phyloP scores from a whole-genome alignment of 2,797 vertebrate species.

The Carduelis carduelis region DNA sequence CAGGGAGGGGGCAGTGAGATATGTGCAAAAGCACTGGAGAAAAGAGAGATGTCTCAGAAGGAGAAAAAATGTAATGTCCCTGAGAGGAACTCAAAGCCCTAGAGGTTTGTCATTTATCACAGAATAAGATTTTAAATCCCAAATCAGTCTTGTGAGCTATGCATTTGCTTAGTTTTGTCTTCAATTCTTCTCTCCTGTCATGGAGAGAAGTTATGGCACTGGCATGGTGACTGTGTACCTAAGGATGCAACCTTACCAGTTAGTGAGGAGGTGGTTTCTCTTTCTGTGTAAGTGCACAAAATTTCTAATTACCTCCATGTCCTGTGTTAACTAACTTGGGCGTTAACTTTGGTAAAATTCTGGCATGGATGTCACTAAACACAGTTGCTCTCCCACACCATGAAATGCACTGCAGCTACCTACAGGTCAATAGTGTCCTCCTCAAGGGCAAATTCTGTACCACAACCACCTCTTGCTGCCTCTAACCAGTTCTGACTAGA shows the following conservation, averaged over 20 bases:
- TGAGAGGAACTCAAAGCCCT: not conserved
- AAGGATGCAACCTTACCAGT: not conserved
- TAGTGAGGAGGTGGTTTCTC: not conserved
- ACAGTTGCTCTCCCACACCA: fast-evolving
- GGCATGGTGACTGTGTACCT: not conserved
- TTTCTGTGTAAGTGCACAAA: not conserved
- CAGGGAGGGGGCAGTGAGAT: not conserved
- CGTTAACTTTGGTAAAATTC: not conserved
- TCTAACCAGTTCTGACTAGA: not conserved
- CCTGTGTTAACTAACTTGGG: not conserved
- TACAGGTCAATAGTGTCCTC: not conserved
- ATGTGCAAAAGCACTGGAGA: not conserved
- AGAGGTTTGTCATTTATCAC: not conserved
- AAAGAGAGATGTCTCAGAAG: not conserved
- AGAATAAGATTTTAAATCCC: not conserved
- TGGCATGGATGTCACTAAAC: not conserved
- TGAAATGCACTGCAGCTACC: not conserved
- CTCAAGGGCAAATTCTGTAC: not conserved
- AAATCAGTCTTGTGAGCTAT: not conserved
- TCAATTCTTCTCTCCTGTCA: not conserved
- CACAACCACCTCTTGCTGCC: not conserved
- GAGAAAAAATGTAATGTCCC: not conserved
- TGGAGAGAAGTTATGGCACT: not conserved
- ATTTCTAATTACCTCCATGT: not conserved
- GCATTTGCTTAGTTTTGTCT: not conserved